Percentiles rank a stretch among this genome's conserved stretches.
These are phyloP conservation scores for Diadophis punctatus DNA, from an alignment of 2,113 vertebrate species.

Conservation along the genomic window DNA sequence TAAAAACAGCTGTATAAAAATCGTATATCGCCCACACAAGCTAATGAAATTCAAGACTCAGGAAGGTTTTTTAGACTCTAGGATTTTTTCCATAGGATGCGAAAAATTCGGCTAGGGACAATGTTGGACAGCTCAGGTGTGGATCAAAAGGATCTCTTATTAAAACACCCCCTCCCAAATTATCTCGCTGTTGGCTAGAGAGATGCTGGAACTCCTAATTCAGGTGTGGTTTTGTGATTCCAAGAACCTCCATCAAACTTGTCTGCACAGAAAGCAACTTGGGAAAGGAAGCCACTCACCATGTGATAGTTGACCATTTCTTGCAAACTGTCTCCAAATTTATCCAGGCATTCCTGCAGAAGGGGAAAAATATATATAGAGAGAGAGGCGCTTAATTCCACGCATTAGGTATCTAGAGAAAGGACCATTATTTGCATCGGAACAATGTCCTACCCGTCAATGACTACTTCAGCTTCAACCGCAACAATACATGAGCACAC, in stretches of 20 bases:
- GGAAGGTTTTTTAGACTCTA: neutral
- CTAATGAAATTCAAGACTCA: neutral
- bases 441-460: too few relatives aligned
- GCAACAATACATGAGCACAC: too few relatives aligned
- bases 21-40: neutral
- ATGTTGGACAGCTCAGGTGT: neutral
- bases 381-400: neutral
- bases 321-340: slow-evolving; percentile 93
- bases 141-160: neutral
- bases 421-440: neutral
- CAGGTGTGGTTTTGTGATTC: neutral
- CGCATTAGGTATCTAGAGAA: neutral
- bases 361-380: too few relatives aligned
- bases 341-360: slow-evolving; percentile 89
- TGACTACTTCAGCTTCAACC: too few relatives aligned
- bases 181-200: neutral
- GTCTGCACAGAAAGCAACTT: neutral
- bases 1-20: neutral
- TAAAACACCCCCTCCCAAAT: neutral
- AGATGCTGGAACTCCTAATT: neutral
- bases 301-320: slow-evolving; percentile 98
- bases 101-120: neutral
- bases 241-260: neutral
- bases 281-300: slow-evolving; percentile 66
- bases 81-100: neutral